Percentiles rank a stretch among this genome's conserved stretches.
These are phyloP conservation scores for Athetis lepigone DNA, from an alignment of 2,888 invertebrate genomes.

Conservation along the genomic window DNA sequence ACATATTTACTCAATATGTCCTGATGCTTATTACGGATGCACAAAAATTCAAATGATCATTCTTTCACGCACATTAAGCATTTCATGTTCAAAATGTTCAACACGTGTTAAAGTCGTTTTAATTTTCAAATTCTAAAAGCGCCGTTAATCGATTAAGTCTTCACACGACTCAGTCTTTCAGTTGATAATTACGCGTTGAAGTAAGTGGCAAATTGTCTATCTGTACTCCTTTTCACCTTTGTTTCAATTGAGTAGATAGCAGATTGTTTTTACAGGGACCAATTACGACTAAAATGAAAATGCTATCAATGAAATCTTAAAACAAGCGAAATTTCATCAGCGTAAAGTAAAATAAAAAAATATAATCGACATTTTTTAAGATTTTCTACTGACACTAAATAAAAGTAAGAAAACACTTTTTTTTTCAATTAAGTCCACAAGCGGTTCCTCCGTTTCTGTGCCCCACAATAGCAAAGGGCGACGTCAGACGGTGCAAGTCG, in stretches of 20 bases:
- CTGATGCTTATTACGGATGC: too few species aligned
- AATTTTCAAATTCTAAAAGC: constrained; percentile 29
- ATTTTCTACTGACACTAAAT: too few species aligned
- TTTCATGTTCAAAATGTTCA: constrained; percentile 24
- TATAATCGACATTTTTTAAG: too few species aligned
- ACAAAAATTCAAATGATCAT: not conserved
- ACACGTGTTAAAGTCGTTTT: constrained; percentile 7
- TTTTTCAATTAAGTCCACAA: not conserved
- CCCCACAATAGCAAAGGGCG: constrained; percentile 14
- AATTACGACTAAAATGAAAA: not conserved
- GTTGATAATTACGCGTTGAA: constrained; percentile 30
- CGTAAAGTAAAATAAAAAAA: too few species aligned
- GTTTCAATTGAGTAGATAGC: not conserved
- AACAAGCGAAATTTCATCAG: too few species aligned
- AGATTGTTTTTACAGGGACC: not conserved
- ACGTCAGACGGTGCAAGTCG: constrained; percentile 66
- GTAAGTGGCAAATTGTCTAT: constrained; percentile 25
- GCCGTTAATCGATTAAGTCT: constrained; percentile 29
- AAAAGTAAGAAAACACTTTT: too few species aligned
- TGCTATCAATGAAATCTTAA: not conserved
- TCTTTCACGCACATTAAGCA: constrained; percentile 13
- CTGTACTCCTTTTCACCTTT: constrained; percentile 10
- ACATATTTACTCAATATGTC: too few species aligned
- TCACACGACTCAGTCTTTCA: constrained; percentile 33
- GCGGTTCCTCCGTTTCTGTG: constrained; percentile 25